Base-by-base conservation (phyloP, 2,113 vertebrate genomes). In the Microtus montanus region DNA sequence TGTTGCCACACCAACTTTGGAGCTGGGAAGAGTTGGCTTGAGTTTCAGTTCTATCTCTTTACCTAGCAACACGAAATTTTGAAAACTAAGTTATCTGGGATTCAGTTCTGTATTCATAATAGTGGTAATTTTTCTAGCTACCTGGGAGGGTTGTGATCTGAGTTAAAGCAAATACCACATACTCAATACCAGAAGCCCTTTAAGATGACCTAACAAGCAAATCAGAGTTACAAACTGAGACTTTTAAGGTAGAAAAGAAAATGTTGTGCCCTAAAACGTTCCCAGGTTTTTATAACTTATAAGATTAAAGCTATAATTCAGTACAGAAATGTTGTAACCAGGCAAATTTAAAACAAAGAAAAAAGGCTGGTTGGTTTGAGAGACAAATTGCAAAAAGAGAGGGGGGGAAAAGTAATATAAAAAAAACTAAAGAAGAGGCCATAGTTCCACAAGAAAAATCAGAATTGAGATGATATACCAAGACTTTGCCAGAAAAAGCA, bases 261-360 rank as follows among this genome's bases (percentile, higher is more conserved):
- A 15, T 86, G 7, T 7, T 89, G 0, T 3, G n/a, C 7, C 19
- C 70, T 93, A 64, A 92, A 90, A 52, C 63, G 33, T 74, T 84
- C 3, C n/a, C 49, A 92, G 52, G 30, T 47, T 80, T 94, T 95
- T 61, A 75, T 54, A 47, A 68, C 2, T 77, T 54, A 87, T 38
- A 26, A 83, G 84, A 30, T 63, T 3, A 83, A 28, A 84, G 75
- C 8, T 71, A 47, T 63, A 82, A 82, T 74, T 92, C 44, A 92
- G 24, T 9, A 91, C 22, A 41, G 8, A 49, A 97, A 89, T 84
- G 41, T 2, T 49, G 7, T 61, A 64, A 87, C 52, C 28, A 79
- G 13, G 5, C 66, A 52, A 94, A 87, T 88, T 82, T 19, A 83
- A 92, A 90, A 89, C 10, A 95, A 84, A 84, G 87, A 73, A 89